Evolutionary conservation across 1,140 invertebrate species (phyloP).

Genomic region (Ooceraea biroi): DNA sequence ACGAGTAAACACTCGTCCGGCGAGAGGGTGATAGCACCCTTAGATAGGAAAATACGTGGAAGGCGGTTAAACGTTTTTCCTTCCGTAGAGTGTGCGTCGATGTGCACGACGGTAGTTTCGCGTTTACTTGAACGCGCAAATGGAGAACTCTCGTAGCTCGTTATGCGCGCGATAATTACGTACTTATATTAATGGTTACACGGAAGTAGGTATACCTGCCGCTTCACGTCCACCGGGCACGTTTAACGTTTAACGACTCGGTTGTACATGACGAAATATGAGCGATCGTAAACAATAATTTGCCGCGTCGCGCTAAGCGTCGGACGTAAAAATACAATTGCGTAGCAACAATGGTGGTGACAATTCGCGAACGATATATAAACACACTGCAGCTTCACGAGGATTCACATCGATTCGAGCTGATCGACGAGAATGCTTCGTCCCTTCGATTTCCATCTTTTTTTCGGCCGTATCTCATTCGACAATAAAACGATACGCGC

Average conservation of each 20-base stretch:
- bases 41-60: slow-evolving; percentile 38
- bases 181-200: slow-evolving; percentile 62
- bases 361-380: not conserved
- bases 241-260: slow-evolving; percentile 40
- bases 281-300: slow-evolving; percentile 43
- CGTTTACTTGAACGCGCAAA: slow-evolving; percentile 37
- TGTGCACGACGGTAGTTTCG: slow-evolving; percentile 38
- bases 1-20: slow-evolving; percentile 4
- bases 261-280: slow-evolving; percentile 6
- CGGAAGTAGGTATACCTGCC: slow-evolving; percentile 39
- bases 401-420: no score
- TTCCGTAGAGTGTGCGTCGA: slow-evolving; percentile 34
- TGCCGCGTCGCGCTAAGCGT: not conserved
- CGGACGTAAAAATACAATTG: not conserved
- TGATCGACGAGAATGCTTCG: no score
- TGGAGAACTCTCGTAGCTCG: slow-evolving; percentile 61
- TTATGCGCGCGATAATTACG: slow-evolving; percentile 61
- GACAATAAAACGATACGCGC: no score
- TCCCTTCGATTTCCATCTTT: no score
- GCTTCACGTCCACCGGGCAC: slow-evolving; percentile 46
- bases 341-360: not conserved
- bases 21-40: slow-evolving; percentile 16
- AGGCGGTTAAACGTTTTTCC: slow-evolving; percentile 18
- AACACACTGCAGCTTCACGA: no score
- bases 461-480: no score